These are phyloP conservation scores for Lynx canadensis DNA, from an alignment of 2,113 vertebrate species.

Conservation along the genomic window DNA sequence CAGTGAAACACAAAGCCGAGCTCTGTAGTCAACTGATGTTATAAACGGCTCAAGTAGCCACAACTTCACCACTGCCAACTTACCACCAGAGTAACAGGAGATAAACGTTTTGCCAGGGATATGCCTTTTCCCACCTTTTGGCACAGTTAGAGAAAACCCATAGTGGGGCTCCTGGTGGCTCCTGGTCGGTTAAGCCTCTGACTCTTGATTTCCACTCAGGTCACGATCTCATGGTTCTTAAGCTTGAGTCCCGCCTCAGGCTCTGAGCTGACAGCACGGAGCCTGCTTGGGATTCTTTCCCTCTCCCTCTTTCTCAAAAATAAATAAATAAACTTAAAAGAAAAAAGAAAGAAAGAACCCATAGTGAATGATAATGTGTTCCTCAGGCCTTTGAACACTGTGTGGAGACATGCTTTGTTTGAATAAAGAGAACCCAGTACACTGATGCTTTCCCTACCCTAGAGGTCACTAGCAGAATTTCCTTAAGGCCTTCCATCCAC, in stretches of 20 bases:
- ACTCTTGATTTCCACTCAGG: too few relatives aligned
- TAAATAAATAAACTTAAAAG: too few relatives aligned
- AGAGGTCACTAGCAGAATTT: neutral
- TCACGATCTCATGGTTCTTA: too few relatives aligned
- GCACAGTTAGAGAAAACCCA: neutral
- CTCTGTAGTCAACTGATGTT: neutral
- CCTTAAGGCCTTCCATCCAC: neutral
- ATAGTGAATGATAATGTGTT: neutral
- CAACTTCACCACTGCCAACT: neutral
- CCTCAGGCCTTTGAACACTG: neutral
- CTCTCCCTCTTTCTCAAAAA: too few relatives aligned
- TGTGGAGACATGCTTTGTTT: neutral
- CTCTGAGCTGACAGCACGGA: too few relatives aligned
- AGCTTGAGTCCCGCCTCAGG: too few relatives aligned
- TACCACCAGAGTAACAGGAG: neutral
- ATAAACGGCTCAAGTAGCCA: neutral
- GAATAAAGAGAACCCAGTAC: neutral
- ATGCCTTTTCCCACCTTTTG: neutral
- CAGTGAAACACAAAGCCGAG: neutral
- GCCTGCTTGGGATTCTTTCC: too few relatives aligned
- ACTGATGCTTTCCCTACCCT: neutral
- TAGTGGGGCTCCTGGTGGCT: too few relatives aligned
- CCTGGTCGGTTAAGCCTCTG: too few relatives aligned
- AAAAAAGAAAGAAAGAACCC: neutral
- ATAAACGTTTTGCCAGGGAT: neutral